Evolutionary conservation across 2,797 vertebrate species (phyloP), one percentile per base, ranked within the genome.

Genomic region (Lagodon rhomboides): DNA sequence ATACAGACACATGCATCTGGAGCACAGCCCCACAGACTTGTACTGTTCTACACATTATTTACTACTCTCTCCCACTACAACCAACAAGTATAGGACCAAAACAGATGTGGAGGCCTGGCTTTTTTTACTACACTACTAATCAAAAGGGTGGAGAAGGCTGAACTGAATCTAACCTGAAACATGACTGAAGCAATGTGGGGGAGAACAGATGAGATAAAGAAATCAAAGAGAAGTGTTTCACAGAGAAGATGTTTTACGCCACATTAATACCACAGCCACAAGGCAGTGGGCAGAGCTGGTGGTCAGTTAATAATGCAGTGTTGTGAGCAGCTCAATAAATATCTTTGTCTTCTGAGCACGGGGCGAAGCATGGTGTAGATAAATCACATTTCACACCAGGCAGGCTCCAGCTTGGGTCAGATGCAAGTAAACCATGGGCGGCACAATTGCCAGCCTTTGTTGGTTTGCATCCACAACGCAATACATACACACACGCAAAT

Each of bases 301-400:
- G 75, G 83, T 87, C 78, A 83, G 68, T 84, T 86, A 94, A 84
- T 94, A 86, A 92, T 79, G 87, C 85, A 83, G 53, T 61, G 54
- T 54, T 75, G 92, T 92, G 85, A 87, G 92, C n/a, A 53, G 84
- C 59, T 93, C 93, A 93, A 95, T 92, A 92, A 94, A 92, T 80
- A 87, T 82, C 91, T 89, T 94, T 96, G 95, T 96, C 73, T 92
- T 84, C 82, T 22, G 72, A 73, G 76, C 80, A 74, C 71, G 80
- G 75, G 88, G 85, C 73, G 68, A 85, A 82, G 80, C 82, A 77
- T 68, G 78, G 84, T 44, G 7, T 47, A 77, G 85, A 94, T 93
- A 94, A 94, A 91, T 93, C 87, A 83, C 91, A 94, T 94, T 95
- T 95, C 93, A 94, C 95, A 95, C 95, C 90, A 93, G 85, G 54